phyloP scores from a whole-genome alignment of 2,888 invertebrate species.

The Drosophila anceps region DNA sequence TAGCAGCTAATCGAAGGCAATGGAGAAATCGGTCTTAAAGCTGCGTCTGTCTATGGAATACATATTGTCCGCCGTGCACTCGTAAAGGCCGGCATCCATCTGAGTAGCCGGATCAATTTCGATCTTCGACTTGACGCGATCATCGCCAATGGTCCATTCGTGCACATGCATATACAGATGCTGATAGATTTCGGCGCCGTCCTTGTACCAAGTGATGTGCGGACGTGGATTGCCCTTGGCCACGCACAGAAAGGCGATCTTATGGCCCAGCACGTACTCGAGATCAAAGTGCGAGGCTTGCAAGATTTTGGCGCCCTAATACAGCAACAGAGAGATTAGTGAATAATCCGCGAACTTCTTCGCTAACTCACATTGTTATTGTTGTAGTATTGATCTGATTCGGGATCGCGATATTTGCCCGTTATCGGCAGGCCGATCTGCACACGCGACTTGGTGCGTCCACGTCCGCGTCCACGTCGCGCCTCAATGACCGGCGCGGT shows the following conservation, averaged over 20 bases:
- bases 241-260: conserved; percentile 96
- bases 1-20: conserved; percentile 91
- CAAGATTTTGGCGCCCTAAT: conserved; percentile 94
- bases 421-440: conserved; percentile 95
- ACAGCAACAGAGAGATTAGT: background rate
- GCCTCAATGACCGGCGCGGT: conserved; percentile 85
- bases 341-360: background rate
- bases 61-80: conserved; percentile 97
- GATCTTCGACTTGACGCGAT: conserved; percentile 95
- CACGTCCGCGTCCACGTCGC: conserved; percentile 90
- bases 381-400: conserved; percentile 96
- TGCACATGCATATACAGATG: conserved; percentile 96
- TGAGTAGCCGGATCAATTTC: conserved; percentile 98
- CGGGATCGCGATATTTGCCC: conserved; percentile 95
- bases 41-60: conserved; percentile 95
- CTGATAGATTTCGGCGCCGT: conserved; percentile 95
- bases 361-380: conserved; percentile 89
- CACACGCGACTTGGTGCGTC: conserved; percentile 92
- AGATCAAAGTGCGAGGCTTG: conserved; percentile 96
- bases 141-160: conserved; percentile 94
- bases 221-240: conserved; percentile 96
- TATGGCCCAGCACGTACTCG: conserved; percentile 97
- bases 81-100: conserved; percentile 98
- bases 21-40: conserved; percentile 97
- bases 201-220: conserved; percentile 98